Evolutionary conservation across 2,797 vertebrate genomes (phyloP).

Genomic region (Oreochromis mossambicus): DNA sequence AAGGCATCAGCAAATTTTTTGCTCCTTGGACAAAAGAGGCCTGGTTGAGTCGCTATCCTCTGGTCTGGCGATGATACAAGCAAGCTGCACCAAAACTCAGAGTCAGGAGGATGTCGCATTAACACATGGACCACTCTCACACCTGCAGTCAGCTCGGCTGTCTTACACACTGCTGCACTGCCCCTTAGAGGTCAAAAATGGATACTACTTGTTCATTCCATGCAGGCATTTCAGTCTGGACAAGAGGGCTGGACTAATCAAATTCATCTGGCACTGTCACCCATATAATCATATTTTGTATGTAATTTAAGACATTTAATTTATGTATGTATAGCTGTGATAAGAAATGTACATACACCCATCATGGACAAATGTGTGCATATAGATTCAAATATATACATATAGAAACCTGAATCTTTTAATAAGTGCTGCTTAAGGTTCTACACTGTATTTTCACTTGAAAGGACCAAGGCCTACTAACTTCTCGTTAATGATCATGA

Average conservation of each 20-base stretch:
- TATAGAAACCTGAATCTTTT: not conserved
- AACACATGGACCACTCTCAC: constrained; percentile 37
- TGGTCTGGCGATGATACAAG: not conserved
- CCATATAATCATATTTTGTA: not conserved
- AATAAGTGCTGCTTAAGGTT: not conserved
- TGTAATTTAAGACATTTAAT: not conserved
- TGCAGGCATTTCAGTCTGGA: not conserved
- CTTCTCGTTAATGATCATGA: not conserved
- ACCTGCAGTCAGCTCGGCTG: constrained; percentile 36
- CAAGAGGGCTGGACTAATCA: not conserved
- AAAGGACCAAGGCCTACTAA: not conserved
- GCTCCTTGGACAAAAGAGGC: not conserved
- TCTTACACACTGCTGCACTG: not conserved
- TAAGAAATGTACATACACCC: not conserved
- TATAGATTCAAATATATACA: not conserved
- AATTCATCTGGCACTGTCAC: not conserved
- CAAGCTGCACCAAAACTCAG: constrained; percentile 30
- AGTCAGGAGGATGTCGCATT: constrained; percentile 54
- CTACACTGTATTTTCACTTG: not conserved
- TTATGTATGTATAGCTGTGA: not conserved
- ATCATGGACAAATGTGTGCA: not conserved
- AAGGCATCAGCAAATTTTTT: not conserved
- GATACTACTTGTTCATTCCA: not conserved
- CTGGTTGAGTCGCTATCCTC: not conserved
- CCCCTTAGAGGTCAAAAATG: constrained; percentile 5